These are phyloP conservation scores for Tribolium castaneum DNA, from an alignment of 1,140 invertebrate species.

Conservation along the genomic window DNA sequence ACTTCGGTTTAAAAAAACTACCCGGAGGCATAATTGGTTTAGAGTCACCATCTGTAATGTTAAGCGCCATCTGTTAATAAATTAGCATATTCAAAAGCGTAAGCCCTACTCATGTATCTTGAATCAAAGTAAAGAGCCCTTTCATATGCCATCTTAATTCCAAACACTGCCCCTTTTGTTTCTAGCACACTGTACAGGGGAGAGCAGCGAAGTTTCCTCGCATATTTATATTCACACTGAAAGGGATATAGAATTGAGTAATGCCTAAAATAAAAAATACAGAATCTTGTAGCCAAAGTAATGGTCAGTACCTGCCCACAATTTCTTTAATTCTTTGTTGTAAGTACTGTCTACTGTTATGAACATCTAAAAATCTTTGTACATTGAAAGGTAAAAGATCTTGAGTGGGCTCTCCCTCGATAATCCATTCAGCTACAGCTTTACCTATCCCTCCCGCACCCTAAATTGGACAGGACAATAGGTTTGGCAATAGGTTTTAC, in stretches of 20 bases:
- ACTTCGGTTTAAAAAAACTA: slow-evolving; percentile 79
- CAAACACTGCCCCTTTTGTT: slow-evolving; percentile 81
- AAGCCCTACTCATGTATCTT: slow-evolving; percentile 64
- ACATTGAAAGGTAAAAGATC: slow-evolving; percentile 76
- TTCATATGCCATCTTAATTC: slow-evolving; percentile 89
- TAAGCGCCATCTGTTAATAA: slow-evolving; percentile 13
- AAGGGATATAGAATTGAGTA: slow-evolving; percentile 75
- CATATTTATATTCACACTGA: slow-evolving; percentile 74
- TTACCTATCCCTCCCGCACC: slow-evolving; percentile 81
- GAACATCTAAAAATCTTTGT: slow-evolving; percentile 82
- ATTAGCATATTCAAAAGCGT: slow-evolving; percentile 24
- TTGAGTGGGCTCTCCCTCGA: slow-evolving; percentile 74
- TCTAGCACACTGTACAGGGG: slow-evolving; percentile 83
- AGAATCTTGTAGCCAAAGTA: background rate
- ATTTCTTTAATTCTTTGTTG: slow-evolving; percentile 80
- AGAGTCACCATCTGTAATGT: slow-evolving; percentile 61
- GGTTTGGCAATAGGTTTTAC: background rate
- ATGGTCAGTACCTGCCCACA: slow-evolving; percentile 68
- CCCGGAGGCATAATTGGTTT: slow-evolving; percentile 68
- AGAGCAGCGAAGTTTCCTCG: slow-evolving; percentile 79
- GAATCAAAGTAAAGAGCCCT: slow-evolving; percentile 74
- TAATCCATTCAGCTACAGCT: slow-evolving; percentile 80
- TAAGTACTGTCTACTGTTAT: slow-evolving; percentile 83
- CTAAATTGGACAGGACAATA: slow-evolving; percentile 44
- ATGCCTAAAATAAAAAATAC: slow-evolving; percentile 62